Conservation (phyloP, 2,888 invertebrate genomes). For the Arrhopalites spinosus region DNA sequence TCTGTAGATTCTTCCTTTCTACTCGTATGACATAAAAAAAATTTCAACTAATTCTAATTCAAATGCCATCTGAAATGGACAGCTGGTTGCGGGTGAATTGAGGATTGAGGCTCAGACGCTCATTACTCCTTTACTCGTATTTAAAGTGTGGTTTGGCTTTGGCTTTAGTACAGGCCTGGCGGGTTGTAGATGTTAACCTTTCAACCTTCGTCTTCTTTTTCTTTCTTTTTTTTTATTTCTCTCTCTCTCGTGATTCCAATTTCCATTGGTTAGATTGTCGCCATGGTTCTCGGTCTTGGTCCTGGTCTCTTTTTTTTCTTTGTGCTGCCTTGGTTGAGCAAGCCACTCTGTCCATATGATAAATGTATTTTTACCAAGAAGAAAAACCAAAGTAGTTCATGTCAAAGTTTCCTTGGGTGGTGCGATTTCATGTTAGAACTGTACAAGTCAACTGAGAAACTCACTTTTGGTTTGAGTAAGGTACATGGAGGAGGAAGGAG, state of each 20-base stretch:
- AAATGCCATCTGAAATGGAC: too few species aligned
- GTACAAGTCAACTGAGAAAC: too few species aligned
- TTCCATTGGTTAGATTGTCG: background rate
- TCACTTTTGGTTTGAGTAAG: too few species aligned
- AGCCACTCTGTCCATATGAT: constrained; percentile 36
- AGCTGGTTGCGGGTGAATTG: too few species aligned
- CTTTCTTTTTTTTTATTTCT: background rate
- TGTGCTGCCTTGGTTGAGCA: background rate
- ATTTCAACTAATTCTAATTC: too few species aligned
- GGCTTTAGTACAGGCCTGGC: too few species aligned
- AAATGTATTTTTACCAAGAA: constrained; percentile 34
- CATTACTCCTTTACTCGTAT: background rate
- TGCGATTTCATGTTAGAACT: too few species aligned
- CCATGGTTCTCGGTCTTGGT: background rate
- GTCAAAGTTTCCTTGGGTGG: constrained; percentile 6
- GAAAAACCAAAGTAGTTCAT: constrained; percentile 32
- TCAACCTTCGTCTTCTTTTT: background rate
- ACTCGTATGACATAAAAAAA: too few species aligned
- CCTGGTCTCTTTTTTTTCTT: background rate
- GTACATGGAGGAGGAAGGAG: too few species aligned
- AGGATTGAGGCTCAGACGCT: background rate
- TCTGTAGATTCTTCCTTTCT: too few species aligned
- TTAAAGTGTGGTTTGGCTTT: too few species aligned
- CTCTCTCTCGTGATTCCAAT: background rate
- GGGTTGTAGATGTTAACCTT: too few species aligned